A percentile compares a stretch with the other conserved stretches of the same genome.
phyloP scores from a whole-genome alignment of 2,113 vertebrate species.

The Callorhinus ursinus region DNA sequence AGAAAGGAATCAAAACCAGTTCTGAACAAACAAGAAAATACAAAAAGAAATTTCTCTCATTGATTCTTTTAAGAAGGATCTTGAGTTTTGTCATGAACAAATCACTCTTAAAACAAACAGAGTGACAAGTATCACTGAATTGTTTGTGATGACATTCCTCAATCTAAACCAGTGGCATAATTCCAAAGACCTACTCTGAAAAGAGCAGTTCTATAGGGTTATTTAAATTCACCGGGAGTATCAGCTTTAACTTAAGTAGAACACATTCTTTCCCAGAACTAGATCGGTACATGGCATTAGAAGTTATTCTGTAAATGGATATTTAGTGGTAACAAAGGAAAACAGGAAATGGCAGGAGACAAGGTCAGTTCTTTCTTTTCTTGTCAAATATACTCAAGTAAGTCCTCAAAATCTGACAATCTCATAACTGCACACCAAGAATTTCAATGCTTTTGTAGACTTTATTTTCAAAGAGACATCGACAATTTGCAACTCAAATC shows the following conservation, averaged over 20 bases:
- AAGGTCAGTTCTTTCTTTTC: not conserved
- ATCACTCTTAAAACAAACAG: not conserved
- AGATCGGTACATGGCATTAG: not conserved
- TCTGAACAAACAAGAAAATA: not conserved
- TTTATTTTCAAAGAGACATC: not conserved
- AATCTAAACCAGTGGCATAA: not conserved
- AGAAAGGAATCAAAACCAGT: not conserved
- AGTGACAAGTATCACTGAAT: not conserved
- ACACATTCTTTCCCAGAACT: not conserved
- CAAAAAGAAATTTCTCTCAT: not conserved
- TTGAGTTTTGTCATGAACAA: not conserved
- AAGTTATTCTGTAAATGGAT: not conserved
- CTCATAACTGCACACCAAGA: not conserved
- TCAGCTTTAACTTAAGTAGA: slow-evolving; percentile 45
- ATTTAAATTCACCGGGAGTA: not conserved
- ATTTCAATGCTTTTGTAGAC: not conserved
- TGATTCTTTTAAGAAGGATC: not conserved
- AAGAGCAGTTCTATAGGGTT: not conserved
- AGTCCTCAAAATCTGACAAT: not conserved
- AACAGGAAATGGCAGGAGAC: not conserved
- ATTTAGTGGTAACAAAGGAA: not conserved
- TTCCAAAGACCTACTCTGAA: not conserved
- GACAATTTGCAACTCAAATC: not conserved
- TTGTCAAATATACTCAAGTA: not conserved
- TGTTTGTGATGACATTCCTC: not conserved